Percentiles rank a stretch among this genome's conserved stretches.
These are phyloP conservation scores for Eristalis pertinax DNA, from an alignment of 2,888 invertebrate genomes.

Conservation along the genomic window DNA sequence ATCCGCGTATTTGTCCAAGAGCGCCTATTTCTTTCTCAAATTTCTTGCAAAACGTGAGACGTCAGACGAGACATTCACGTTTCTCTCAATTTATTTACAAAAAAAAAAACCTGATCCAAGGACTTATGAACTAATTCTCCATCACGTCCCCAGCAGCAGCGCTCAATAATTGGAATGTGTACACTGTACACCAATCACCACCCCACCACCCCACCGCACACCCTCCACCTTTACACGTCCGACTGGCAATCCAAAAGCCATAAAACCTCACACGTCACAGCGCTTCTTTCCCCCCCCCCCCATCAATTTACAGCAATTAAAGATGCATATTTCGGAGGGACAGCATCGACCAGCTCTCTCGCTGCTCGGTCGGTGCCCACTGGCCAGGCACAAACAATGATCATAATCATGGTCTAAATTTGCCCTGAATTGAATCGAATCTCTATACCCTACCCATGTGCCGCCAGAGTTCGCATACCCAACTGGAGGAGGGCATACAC, in stretches of 20 bases:
- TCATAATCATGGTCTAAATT: conserved; percentile 24
- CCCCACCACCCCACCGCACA: no score
- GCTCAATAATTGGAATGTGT: not conserved
- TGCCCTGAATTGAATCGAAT: conserved; percentile 15
- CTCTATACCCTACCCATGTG: not conserved
- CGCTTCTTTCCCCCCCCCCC: not conserved
- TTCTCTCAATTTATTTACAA: no score
- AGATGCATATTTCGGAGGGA: conserved; percentile 9
- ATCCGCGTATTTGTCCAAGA: no score
- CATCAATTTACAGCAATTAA: conserved; percentile 28
- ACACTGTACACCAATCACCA: no score
- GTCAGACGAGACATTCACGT: no score
- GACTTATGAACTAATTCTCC: not conserved
- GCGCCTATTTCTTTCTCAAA: no score
- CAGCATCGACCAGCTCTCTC: not conserved
- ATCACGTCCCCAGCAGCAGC: not conserved
- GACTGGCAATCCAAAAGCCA: not conserved
- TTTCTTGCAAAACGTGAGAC: no score
- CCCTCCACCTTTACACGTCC: not conserved
- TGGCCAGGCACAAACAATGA: conserved; percentile 13
- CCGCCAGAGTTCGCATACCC: not conserved
- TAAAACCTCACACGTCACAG: conserved; percentile 2
- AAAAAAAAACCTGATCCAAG: not conserved
- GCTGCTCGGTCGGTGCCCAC: not conserved
- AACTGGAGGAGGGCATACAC: not conserved